Evolutionary conservation across 2,113 vertebrate species (phyloP).

Genomic region (Aythya baeri): DNA sequence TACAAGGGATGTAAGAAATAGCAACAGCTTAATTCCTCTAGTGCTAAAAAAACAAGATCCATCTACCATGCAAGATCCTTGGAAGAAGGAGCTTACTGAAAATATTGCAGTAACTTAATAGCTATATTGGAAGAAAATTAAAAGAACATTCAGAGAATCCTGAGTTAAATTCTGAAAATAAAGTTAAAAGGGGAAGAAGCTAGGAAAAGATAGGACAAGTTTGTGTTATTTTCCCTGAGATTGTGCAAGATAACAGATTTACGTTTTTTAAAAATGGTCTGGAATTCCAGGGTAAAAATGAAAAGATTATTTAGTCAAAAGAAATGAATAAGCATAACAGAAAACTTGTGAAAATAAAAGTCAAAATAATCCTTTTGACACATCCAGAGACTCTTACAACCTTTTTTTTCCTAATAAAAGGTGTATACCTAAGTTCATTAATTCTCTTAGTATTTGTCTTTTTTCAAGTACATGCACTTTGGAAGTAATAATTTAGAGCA

Average conservation of each 20-base stretch:
- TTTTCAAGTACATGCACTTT: neutral
- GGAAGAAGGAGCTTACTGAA: neutral
- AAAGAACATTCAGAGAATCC: neutral
- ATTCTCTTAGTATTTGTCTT: neutral
- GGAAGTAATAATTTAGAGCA: neutral
- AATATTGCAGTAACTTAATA: neutral
- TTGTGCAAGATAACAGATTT: neutral
- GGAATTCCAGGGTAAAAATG: neutral
- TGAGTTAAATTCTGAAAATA: neutral
- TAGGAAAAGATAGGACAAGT: neutral
- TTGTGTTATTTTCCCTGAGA: neutral
- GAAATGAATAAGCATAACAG: neutral
- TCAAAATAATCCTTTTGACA: neutral
- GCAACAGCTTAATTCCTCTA: neutral
- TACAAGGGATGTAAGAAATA: neutral
- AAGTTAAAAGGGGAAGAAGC: neutral
- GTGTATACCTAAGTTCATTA: neutral
- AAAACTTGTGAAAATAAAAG: neutral
- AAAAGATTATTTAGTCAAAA: neutral
- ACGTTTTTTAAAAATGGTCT: neutral
- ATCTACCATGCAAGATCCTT: neutral
- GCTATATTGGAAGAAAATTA: neutral
- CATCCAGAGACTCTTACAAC: neutral
- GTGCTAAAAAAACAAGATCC: neutral
- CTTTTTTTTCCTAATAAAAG: neutral